Percentiles rank a stretch among this genome's conserved stretches.
Evolutionary conservation across 2,888 invertebrate species (phyloP).

Genomic region (Bombylius discolor): DNA sequence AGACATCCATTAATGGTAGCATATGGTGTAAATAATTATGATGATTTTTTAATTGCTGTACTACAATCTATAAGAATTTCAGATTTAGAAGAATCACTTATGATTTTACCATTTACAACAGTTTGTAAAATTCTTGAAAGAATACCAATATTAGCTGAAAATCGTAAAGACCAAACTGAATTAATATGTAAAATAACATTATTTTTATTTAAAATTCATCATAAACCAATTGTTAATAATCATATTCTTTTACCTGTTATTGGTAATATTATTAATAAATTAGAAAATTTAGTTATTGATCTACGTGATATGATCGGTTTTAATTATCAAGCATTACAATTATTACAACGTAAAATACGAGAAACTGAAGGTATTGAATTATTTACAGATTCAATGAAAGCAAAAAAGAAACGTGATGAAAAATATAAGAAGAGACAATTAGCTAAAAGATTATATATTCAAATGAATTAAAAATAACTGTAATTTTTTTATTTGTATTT

Average conservation of each 20-base stretch:
- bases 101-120: constrained; percentile 70
- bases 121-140: constrained; percentile 65
- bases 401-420: constrained; percentile 49
- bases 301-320: constrained; percentile 69
- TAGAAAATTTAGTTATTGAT: constrained; percentile 24
- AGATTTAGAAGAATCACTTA: constrained; percentile 79
- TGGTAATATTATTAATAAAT: constrained; percentile 21
- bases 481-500: too few relatives aligned
- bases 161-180: constrained; percentile 59
- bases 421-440: constrained; percentile 47
- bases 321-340: constrained; percentile 70
- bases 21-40: constrained; percentile 54
- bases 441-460: constrained; percentile 41
- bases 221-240: constrained; percentile 64
- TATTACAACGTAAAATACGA: constrained; percentile 63
- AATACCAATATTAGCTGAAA: constrained; percentile 52
- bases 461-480: constrained; percentile 18
- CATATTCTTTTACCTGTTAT: constrained; percentile 44
- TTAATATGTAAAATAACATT: constrained; percentile 60
- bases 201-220: constrained; percentile 63
- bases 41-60: constrained; percentile 71
- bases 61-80: constrained; percentile 70
- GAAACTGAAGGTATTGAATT: constrained; percentile 59
- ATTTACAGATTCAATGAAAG: constrained; percentile 61
- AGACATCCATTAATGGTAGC: constrained; percentile 74